Evolutionary conservation across 2,888 invertebrate species (phyloP).

Genomic region (Diaperis boleti): DNA sequence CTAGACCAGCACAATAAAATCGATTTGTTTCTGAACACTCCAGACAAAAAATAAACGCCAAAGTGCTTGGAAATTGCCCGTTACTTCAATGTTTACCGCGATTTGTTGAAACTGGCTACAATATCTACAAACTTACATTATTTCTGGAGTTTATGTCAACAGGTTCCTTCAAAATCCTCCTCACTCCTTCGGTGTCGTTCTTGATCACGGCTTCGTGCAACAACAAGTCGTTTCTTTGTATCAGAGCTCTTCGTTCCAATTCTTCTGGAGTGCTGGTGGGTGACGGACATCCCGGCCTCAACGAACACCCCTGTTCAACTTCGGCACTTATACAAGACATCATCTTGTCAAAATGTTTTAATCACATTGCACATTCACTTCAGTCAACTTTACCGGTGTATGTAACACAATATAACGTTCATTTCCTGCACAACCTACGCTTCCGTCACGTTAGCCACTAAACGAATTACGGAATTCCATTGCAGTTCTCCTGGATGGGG

Average conservation of each 20-base stretch:
- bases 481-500: neutral
- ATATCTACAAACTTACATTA: constrained; percentile 73
- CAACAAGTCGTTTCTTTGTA: constrained; percentile 77
- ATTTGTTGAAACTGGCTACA: no score
- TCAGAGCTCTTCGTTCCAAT: constrained; percentile 66
- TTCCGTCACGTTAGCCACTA: constrained; percentile 4
- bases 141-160: constrained; percentile 80
- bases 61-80: no score
- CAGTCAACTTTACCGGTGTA: neutral
- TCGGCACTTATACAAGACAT: constrained; percentile 32
- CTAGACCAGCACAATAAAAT: no score
- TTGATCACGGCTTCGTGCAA: constrained; percentile 82
- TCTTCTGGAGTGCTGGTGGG: constrained; percentile 63
- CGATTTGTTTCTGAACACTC: no score
- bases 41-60: no score
- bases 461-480: constrained; percentile 10
- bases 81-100: no score
- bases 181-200: constrained; percentile 76
- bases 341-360: constrained; percentile 2
- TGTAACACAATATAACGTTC: neutral
- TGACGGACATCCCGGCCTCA: constrained; percentile 52
- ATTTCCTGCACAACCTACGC: constrained; percentile 5
- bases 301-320: constrained; percentile 30
- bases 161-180: constrained; percentile 74
- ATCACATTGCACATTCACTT: neutral